Conservation (phyloP, 2,797 vertebrate species). For the Sparus aurata region DNA sequence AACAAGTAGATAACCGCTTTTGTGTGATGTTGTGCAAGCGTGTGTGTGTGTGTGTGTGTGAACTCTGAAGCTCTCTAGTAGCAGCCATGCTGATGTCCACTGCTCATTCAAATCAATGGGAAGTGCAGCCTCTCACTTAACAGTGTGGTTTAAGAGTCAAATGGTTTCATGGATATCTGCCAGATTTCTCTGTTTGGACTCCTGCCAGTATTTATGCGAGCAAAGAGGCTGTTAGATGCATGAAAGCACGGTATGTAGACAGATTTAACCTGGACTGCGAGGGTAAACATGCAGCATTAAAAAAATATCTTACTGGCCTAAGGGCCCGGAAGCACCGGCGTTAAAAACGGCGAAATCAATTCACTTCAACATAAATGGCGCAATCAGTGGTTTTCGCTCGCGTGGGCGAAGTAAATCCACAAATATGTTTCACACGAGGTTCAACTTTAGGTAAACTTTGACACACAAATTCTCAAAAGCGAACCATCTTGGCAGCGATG, state of each 20-base stretch:
- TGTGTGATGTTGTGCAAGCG: constrained; percentile 46
- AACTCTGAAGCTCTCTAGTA: constrained; percentile 31
- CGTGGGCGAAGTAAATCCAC: background rate
- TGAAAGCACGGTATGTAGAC: constrained; percentile 45
- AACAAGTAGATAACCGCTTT: constrained; percentile 61
- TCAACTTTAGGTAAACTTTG: background rate
- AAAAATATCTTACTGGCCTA: constrained; percentile 20
- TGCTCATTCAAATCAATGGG: constrained; percentile 66
- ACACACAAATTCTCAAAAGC: constrained; percentile 1
- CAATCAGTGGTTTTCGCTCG: background rate
- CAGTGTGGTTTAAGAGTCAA: constrained; percentile 76
- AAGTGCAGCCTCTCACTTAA: constrained; percentile 73
- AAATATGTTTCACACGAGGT: background rate
- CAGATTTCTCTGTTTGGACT: constrained; percentile 71
- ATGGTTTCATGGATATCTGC: constrained; percentile 75
- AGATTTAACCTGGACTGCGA: constrained; percentile 50
- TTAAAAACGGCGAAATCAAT: constrained; percentile 4
- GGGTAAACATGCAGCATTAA: constrained; percentile 35
- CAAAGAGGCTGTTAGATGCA: constrained; percentile 66
- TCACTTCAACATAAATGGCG: background rate
- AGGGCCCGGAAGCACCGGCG: background rate
- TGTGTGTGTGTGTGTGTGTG: background rate
- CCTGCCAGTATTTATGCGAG: constrained; percentile 74
- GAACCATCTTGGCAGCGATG: too few relatives aligned
- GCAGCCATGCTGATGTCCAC: constrained; percentile 35